Evolutionary conservation across 2,797 vertebrate genomes (phyloP).

Genomic region (Bryconaethiops microstoma): DNA sequence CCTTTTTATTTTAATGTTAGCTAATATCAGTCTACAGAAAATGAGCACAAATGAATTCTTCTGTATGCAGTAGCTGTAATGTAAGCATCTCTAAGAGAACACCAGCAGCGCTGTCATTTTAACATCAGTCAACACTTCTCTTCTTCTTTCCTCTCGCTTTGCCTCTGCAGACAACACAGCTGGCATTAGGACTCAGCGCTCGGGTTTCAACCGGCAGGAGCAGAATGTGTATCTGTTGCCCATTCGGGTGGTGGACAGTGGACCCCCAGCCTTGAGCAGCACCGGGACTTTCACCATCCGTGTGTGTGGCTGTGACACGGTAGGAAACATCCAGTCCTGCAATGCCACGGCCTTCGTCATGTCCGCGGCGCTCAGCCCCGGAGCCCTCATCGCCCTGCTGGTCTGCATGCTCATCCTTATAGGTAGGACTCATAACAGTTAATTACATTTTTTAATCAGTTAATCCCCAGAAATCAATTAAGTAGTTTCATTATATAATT

Average conservation of each 20-base stretch:
- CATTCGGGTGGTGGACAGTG: conserved; percentile 93
- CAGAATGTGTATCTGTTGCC: conserved; percentile 95
- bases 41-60: not conserved
- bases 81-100: not conserved
- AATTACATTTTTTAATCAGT: too few relatives aligned
- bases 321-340: conserved; percentile 92
- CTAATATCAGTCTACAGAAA: not conserved
- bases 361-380: conserved; percentile 91
- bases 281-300: conserved; percentile 95
- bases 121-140: conserved; percentile 38
- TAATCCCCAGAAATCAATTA: too few relatives aligned
- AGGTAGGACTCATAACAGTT: conserved; percentile 78
- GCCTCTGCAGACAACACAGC: conserved; percentile 88
- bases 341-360: conserved; percentile 91
- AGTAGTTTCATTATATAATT: too few relatives aligned
- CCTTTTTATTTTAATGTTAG: not conserved
- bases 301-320: conserved; percentile 91
- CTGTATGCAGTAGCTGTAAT: not conserved
- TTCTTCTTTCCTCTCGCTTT: conserved; percentile 27
- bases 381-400: conserved; percentile 94
- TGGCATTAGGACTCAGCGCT: conserved; percentile 86
- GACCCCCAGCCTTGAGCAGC: conserved; percentile 92
- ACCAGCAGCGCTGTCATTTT: not conserved
- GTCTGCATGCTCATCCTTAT: conserved; percentile 96
- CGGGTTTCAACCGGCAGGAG: conserved; percentile 94